Evolutionary conservation across 2,113 vertebrate species (phyloP).

Genomic region (Cyanoliseus patagonus): DNA sequence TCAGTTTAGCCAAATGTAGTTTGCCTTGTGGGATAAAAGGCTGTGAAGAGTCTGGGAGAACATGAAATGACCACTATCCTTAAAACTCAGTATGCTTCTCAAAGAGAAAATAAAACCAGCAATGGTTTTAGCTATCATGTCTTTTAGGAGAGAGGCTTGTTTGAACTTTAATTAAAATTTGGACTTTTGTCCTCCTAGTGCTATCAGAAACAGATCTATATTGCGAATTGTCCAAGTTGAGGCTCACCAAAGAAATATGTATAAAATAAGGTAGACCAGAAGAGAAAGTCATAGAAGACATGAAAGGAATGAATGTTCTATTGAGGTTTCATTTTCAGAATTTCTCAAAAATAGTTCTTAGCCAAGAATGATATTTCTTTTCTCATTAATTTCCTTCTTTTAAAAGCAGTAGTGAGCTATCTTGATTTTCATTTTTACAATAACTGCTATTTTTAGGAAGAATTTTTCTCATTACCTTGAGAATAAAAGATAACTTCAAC

Average conservation of each 20-base stretch:
- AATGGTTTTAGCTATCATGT: background rate
- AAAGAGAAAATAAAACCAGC: background rate
- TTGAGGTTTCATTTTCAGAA: background rate
- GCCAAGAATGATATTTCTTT: background rate
- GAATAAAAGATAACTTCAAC: background rate
- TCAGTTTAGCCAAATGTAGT: background rate
- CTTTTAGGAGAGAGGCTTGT: background rate
- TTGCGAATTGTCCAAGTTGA: background rate
- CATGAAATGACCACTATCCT: background rate
- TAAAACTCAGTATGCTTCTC: background rate
- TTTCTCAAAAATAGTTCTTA: background rate
- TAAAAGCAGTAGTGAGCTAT: background rate
- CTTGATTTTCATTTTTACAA: background rate
- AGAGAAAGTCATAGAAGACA: background rate
- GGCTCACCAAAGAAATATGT: background rate
- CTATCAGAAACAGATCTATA: background rate
- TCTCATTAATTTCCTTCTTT: background rate
- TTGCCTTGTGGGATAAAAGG: background rate
- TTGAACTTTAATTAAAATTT: background rate
- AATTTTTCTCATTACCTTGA: background rate
- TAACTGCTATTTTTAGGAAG: background rate
- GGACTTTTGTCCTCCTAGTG: background rate
- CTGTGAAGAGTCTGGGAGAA: background rate
- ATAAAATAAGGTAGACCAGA: background rate
- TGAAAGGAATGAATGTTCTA: background rate